These are phyloP conservation scores for Sitta carolinensis DNA, from an alignment of 2,797 vertebrate species.

Conservation along the genomic window DNA sequence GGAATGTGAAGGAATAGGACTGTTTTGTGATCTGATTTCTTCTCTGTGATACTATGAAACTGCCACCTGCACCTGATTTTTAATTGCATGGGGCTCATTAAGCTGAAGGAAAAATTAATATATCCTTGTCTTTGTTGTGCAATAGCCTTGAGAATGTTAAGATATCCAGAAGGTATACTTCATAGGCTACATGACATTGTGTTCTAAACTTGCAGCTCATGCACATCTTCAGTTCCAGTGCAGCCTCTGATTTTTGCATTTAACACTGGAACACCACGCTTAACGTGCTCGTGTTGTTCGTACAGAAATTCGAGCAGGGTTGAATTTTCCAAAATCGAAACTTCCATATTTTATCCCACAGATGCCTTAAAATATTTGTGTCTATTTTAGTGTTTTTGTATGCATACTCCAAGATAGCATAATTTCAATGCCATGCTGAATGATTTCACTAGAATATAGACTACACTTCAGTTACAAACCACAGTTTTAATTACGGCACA, in stretches of 20 bases:
- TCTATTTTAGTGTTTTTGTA: neutral
- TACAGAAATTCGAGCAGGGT: neutral
- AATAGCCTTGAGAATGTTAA: neutral
- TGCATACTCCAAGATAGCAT: neutral
- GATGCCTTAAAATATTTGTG: conserved; percentile 22
- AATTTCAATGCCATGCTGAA: neutral
- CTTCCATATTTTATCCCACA: neutral
- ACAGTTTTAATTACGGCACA: neutral
- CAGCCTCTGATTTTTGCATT: neutral
- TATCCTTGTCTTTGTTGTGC: neutral
- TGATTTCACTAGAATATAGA: neutral
- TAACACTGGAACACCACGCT: neutral
- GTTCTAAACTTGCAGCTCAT: neutral
- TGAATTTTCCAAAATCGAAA: neutral
- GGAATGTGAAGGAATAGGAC: neutral
- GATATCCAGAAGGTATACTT: neutral
- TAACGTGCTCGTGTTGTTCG: neutral
- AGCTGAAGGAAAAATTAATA: neutral
- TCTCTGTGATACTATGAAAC: neutral
- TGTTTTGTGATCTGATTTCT: neutral
- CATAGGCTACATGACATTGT: neutral
- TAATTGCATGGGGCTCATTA: neutral
- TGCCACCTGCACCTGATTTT: neutral
- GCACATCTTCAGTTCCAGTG: neutral
- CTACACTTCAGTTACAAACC: neutral